Base-by-base conservation (phyloP, 2,113 vertebrate species). In the Protobothrops flavoviridis region DNA sequence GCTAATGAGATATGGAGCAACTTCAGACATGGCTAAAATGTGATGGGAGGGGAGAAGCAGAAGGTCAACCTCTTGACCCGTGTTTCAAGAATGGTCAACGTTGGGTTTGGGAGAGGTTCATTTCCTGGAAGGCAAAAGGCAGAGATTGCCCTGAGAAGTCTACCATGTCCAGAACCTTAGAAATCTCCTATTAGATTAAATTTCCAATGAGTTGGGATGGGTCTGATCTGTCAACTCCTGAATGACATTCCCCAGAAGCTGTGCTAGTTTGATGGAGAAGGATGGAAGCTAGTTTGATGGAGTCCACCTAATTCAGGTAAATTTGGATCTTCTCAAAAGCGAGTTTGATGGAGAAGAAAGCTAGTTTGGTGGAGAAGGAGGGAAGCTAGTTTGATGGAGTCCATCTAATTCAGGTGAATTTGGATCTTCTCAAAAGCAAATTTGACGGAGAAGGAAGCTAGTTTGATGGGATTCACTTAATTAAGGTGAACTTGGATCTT, bases 141-240 rank as follows among this genome's bases (percentile, higher is more conserved):
- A 92, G 92, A 90, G 93, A 1, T 96, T 95, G 94, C 1, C 26
- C 12, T 43, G 88, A 94, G 9, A 93, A 56, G 59, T 93, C 45
- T 93, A 90, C 92, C 89, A 0, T 0, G 21, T 86, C 74, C 48
- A 92, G 93, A 64, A 13, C 69, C 29, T 21, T 15, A 21, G 33
- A 21, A 39, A 74, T 13, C 15, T 17, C n/a, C n/a, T 20, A 17
- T 13, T 17, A 20, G 13, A 74, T 33, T 33, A 33, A 33, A 74
- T 17, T 74, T 74, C 15, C 17, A 74, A 7, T 74, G n/a, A 15
- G 13, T 39, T 74, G 69, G 69, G n/a, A 17, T 74, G 69, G 15
- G 5, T 33, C n/a, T 74, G n/a, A 39, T 33, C 13, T 39, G 15
- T 15, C n/a, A 74, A 33, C 69, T 74, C 69, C 69, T 74, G 7